These are phyloP conservation scores for Drosophila athabasca DNA, from an alignment of 1,140 invertebrate genomes.

Conservation along the genomic window DNA sequence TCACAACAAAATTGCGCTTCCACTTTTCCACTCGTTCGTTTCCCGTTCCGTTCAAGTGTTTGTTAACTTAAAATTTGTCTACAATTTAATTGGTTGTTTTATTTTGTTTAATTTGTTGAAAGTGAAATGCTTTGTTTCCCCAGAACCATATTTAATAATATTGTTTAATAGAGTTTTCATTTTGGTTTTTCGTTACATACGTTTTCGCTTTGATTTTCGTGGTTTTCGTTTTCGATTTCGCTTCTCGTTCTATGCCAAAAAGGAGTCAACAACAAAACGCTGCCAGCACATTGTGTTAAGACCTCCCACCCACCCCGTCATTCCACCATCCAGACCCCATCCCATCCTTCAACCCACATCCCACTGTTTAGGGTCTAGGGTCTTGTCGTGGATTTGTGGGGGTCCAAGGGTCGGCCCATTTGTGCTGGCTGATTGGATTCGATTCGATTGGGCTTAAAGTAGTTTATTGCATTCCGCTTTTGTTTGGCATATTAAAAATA, in stretches of 20 bases:
- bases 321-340: background rate
- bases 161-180: slow-evolving; percentile 41
- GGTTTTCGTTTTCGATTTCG: slow-evolving; percentile 25
- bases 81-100: slow-evolving; percentile 45
- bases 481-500: slow-evolving; percentile 77
- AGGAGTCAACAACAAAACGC: slow-evolving; percentile 40
- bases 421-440: slow-evolving; percentile 28
- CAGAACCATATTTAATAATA: slow-evolving; percentile 63
- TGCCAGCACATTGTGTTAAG: slow-evolving; percentile 12
- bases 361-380: too few relatives aligned
- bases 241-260: slow-evolving; percentile 22
- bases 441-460: slow-evolving; percentile 42
- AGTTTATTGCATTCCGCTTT: slow-evolving; percentile 58
- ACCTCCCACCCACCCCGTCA: background rate
- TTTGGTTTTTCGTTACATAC: slow-evolving; percentile 44
- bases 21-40: slow-evolving; percentile 3
- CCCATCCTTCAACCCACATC: background rate
- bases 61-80: slow-evolving; percentile 70
- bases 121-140: slow-evolving; percentile 73
- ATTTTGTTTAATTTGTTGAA: slow-evolving; percentile 42
- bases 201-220: slow-evolving; percentile 55
- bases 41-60: slow-evolving; percentile 8
- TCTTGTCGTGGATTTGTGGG: too few relatives aligned
- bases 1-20: slow-evolving; percentile 56
- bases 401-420: background rate